Conservation (phyloP, 2,888 invertebrate genomes). For the Drosophila cracens region DNA sequence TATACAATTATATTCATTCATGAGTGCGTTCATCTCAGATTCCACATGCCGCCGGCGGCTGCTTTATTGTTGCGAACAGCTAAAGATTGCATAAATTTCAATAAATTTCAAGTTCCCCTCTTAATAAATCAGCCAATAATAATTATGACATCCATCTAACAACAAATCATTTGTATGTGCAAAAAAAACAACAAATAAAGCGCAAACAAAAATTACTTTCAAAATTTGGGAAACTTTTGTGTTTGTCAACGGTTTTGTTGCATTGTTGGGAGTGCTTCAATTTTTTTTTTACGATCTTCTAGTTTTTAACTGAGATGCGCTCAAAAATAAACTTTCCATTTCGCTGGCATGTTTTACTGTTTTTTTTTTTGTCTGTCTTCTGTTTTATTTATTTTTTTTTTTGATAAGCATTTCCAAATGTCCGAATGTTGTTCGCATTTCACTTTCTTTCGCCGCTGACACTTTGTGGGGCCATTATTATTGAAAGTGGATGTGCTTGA, state of each 20-base stretch:
- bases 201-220: slow-evolving; percentile 42
- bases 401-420: slow-evolving; percentile 66
- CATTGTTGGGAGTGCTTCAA: slow-evolving; percentile 45
- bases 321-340: slow-evolving; percentile 69
- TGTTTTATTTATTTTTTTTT: slow-evolving; percentile 9
- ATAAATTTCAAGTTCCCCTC: slow-evolving; percentile 13
- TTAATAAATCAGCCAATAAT: slow-evolving; percentile 40
- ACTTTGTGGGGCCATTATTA: slow-evolving; percentile 65
- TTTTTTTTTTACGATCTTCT: slow-evolving; percentile 50
- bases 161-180: slow-evolving; percentile 4
- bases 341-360: slow-evolving; percentile 53
- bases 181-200: slow-evolving; percentile 28
- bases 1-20: slow-evolving; percentile 62
- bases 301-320: slow-evolving; percentile 37
- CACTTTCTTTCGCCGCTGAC: slow-evolving; percentile 68
- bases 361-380: slow-evolving; percentile 23
- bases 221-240: slow-evolving; percentile 48
- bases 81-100: slow-evolving; percentile 62
- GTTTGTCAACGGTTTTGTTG: slow-evolving; percentile 17
- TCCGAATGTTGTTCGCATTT: slow-evolving; percentile 65
- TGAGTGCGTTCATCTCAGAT: slow-evolving; percentile 36
- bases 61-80: slow-evolving; percentile 11
- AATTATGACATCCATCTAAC: slow-evolving; percentile 57
- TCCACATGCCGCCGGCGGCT: slow-evolving; percentile 7
- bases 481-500: slow-evolving; percentile 70